Evolutionary conservation across 2,797 vertebrate genomes (phyloP).

Genomic region (Spinus pinus): DNA sequence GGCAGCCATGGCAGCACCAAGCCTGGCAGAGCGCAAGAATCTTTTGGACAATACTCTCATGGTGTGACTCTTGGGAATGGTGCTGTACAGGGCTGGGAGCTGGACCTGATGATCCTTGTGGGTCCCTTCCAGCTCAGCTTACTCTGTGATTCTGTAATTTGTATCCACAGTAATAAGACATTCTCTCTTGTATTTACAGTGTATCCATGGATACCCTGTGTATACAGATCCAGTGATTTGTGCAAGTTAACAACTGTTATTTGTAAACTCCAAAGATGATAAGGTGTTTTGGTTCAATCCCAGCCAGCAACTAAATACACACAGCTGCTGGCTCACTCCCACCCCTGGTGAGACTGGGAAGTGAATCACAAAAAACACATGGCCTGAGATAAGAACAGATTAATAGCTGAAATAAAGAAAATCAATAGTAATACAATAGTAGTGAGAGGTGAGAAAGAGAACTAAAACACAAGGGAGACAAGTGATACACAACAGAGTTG

Average conservation of each 20-base stretch:
- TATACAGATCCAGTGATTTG: neutral
- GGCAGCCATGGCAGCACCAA: neutral
- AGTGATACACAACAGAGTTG: neutral
- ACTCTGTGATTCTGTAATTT: neutral
- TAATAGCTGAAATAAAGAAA: neutral
- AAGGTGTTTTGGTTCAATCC: neutral
- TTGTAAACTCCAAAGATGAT: neutral
- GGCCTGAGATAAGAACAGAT: neutral
- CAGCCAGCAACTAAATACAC: neutral
- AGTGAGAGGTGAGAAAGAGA: neutral
- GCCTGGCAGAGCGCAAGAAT: neutral
- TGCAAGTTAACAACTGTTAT: neutral
- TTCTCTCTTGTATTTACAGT: neutral
- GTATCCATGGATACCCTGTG: neutral
- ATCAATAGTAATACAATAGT: neutral
- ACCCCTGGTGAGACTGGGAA: neutral
- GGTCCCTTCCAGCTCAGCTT: neutral
- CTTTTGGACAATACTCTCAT: neutral
- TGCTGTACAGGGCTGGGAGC: neutral
- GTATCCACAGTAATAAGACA: neutral
- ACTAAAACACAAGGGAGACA: neutral
- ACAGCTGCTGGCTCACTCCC: neutral
- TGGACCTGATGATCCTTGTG: accelerated
- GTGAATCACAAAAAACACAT: neutral
- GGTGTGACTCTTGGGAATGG: neutral